Conservation (phyloP, 2,888 invertebrate species). For the Oeneis ivallda region DNA sequence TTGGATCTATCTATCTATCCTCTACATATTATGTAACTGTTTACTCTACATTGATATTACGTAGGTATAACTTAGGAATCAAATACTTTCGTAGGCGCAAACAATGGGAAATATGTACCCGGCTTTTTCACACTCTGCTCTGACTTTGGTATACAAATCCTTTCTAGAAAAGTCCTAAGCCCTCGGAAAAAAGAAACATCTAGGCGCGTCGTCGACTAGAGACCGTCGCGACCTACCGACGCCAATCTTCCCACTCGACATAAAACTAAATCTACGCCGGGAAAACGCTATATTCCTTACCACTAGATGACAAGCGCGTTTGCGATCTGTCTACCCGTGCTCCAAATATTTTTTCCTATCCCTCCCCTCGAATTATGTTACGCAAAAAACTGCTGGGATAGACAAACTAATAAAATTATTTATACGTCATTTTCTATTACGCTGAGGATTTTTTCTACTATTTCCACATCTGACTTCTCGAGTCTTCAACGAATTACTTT, state of each 20-base stretch:
- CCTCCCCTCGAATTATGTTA: constrained; percentile 26
- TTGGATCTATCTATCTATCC: too few species aligned
- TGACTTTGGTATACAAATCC: constrained; percentile 21
- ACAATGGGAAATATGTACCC: too few species aligned
- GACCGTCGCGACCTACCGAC: constrained; percentile 68
- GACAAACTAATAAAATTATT: constrained; percentile 21
- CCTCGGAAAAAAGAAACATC: constrained; percentile 45
- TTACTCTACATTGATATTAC: too few species aligned
- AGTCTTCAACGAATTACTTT: not conserved
- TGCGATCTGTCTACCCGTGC: constrained; percentile 25
- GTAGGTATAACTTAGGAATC: too few species aligned
- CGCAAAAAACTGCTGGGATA: constrained; percentile 21
- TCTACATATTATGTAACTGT: too few species aligned
- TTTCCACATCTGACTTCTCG: not conserved
- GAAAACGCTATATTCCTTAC: constrained; percentile 36
- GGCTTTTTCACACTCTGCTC: not conserved
- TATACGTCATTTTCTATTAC: constrained; percentile 14
- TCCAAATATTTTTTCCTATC: constrained; percentile 24
- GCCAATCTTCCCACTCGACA: constrained; percentile 70
- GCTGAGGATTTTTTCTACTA: not conserved
- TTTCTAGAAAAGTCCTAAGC: constrained; percentile 30
- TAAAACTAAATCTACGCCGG: constrained; percentile 64
- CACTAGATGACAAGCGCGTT: constrained; percentile 34
- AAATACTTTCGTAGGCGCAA: too few species aligned
- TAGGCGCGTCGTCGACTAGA: constrained; percentile 57